Percentiles rank a stretch among this genome's conserved stretches.
Evolutionary conservation across 35 echinoderm and acorn worm species (phyloP).

Genomic region (Ophioderma brevispina): DNA sequence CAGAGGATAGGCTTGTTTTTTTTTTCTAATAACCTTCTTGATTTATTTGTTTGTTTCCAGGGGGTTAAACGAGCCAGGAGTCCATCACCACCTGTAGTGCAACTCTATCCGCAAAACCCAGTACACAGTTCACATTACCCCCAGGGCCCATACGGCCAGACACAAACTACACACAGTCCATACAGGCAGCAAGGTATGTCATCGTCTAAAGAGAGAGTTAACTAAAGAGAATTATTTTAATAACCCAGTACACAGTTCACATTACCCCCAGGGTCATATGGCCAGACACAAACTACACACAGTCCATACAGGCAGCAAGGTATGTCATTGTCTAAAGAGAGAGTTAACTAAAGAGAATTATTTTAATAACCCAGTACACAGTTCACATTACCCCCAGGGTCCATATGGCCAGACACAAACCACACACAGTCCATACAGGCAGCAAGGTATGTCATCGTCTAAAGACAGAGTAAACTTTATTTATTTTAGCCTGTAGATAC

Average conservation of each 20-base stretch:
- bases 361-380: conserved; percentile 67
- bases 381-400: conserved; percentile 54
- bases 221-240: too few species aligned
- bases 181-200: conserved; percentile 70
- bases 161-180: conserved; percentile 55
- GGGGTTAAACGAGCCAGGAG: conserved; percentile 86
- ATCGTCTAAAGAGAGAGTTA: too few species aligned
- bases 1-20: too few species aligned
- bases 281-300: conserved; percentile 45
- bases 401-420: conserved; percentile 59
- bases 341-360: too few species aligned
- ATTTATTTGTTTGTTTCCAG: conserved; percentile 38
- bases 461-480: too few species aligned
- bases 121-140: conserved; percentile 57
- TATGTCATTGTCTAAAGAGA: too few species aligned
- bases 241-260: conserved; percentile 60
- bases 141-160: conserved; percentile 60
- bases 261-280: conserved; percentile 68
- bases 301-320: conserved; percentile 78
- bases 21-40: too few species aligned
- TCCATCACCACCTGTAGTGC: conserved; percentile 91
- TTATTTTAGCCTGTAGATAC: too few species aligned
- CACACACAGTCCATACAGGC: conserved; percentile 78
- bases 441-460: conserved; percentile 37
- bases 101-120: conserved; percentile 91